phyloP scores from a whole-genome alignment of 2,888 invertebrate genomes.

The Xestoiulus laeticollis region DNA sequence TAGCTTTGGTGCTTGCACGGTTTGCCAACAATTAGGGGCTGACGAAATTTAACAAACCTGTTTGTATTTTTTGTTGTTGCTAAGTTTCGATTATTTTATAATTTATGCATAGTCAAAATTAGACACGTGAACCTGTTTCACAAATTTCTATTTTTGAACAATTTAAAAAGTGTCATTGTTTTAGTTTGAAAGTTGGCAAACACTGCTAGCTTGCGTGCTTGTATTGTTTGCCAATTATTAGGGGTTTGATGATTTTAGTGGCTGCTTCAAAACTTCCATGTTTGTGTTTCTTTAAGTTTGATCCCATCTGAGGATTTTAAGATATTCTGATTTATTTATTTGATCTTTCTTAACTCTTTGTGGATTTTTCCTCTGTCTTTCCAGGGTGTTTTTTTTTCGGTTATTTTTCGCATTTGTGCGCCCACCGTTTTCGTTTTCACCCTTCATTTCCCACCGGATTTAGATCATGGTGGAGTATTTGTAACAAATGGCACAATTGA shows the following conservation, averaged over 20 bases:
- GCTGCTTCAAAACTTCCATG: neutral
- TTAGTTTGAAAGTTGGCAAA: neutral
- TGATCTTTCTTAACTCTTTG: neutral
- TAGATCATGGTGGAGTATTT: slow-evolving; percentile 39
- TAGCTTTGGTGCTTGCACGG: too few species aligned
- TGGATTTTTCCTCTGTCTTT: neutral
- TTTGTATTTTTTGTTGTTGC: too few species aligned
- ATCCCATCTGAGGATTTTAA: neutral
- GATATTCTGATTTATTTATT: neutral
- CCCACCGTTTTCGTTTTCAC: slow-evolving; percentile 31
- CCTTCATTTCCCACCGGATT: slow-evolving; percentile 41
- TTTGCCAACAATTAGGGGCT: too few species aligned
- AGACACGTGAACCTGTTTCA: too few species aligned
- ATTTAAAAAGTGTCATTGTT: too few species aligned
- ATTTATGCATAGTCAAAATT: too few species aligned
- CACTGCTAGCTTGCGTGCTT: neutral
- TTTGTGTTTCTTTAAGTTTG: neutral
- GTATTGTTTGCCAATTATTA: neutral
- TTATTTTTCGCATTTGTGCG: neutral
- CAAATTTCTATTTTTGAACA: too few species aligned
- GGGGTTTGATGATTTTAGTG: neutral
- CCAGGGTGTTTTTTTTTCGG: neutral
- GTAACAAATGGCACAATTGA: slow-evolving; percentile 37
- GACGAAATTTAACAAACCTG: too few species aligned
- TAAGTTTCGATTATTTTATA: too few species aligned